phyloP scores from a whole-genome alignment of 1,140 invertebrate species.

The Ostrea edulis region DNA sequence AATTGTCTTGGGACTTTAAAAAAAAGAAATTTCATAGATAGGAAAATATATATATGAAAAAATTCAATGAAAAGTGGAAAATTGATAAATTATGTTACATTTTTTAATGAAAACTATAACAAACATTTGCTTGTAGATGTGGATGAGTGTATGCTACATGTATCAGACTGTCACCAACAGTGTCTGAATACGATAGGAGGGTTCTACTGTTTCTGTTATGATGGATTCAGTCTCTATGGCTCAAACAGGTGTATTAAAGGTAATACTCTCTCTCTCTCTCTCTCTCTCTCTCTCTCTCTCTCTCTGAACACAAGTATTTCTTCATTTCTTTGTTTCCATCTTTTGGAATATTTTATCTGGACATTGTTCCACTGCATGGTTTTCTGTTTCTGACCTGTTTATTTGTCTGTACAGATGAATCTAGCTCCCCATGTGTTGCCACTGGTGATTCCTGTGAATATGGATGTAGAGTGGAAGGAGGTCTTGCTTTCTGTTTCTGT shows the following conservation, averaged over 20 bases:
- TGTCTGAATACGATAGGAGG: background rate
- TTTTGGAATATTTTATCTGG: background rate
- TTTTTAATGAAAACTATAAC: too few species aligned
- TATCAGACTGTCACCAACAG: background rate
- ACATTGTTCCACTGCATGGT: too few species aligned
- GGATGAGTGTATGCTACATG: background rate
- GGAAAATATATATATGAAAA: too few species aligned
- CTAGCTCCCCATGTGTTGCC: background rate
- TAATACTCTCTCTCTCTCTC: background rate
- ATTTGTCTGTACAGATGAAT: background rate
- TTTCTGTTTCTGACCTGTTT: background rate
- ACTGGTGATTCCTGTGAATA: background rate
- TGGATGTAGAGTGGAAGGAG: slow-evolving; percentile 31
- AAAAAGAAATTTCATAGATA: too few species aligned
- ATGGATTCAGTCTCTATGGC: background rate
- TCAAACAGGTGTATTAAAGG: background rate
- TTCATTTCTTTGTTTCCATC: too few species aligned
- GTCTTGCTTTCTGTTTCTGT: slow-evolving; percentile 5
- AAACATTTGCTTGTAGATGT: background rate
- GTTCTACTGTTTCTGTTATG: slow-evolving; percentile 10
- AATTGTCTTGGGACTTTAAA: too few species aligned
- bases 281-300: background rate
- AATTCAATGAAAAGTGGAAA: too few species aligned
- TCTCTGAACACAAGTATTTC: background rate
- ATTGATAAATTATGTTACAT: too few species aligned